Conservation (phyloP, 2,888 invertebrate species). For the Phymatocera aterrima region DNA sequence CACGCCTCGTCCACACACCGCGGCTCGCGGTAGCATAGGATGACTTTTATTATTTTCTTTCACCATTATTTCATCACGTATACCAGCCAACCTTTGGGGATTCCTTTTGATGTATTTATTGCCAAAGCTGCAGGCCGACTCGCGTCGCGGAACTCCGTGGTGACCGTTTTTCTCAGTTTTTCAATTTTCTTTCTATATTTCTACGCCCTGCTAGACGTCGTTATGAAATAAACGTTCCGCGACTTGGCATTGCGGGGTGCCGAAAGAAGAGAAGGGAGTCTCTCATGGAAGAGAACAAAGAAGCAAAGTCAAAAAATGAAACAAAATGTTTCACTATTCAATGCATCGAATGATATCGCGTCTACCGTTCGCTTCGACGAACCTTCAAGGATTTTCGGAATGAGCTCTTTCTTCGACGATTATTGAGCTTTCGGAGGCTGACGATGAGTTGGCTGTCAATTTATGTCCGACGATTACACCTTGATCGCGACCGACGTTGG, state of each 20-base stretch:
- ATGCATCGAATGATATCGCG: too few relatives aligned
- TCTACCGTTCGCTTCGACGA: background rate
- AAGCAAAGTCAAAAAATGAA: background rate
- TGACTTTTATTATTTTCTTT: slow-evolving; percentile 37
- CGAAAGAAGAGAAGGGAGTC: background rate
- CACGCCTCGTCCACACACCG: slow-evolving; percentile 13
- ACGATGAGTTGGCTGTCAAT: slow-evolving; percentile 14
- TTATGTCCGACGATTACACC: background rate
- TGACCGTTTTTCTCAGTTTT: slow-evolving; percentile 26
- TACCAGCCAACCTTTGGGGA: slow-evolving; percentile 38
- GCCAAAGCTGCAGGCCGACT: slow-evolving; percentile 21
- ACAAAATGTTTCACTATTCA: too few relatives aligned
- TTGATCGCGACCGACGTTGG: background rate
- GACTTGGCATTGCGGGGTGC: background rate
- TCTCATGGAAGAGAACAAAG: background rate
- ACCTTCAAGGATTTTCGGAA: too few relatives aligned
- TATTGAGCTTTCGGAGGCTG: background rate
- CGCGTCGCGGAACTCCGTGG: background rate
- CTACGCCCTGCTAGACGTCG: slow-evolving; percentile 8
- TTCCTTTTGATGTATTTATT: slow-evolving; percentile 40
- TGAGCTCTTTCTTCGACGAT: background rate
- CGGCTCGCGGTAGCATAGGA: background rate
- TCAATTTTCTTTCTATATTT: slow-evolving; percentile 26
- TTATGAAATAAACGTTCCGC: slow-evolving; percentile 31
- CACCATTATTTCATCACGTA: slow-evolving; percentile 29